Evolutionary conservation across 53 echinoderm and acorn worm species (phyloP), one percentile per base, ranked within the genome.

Genomic region (Astropecten irregularis): DNA sequence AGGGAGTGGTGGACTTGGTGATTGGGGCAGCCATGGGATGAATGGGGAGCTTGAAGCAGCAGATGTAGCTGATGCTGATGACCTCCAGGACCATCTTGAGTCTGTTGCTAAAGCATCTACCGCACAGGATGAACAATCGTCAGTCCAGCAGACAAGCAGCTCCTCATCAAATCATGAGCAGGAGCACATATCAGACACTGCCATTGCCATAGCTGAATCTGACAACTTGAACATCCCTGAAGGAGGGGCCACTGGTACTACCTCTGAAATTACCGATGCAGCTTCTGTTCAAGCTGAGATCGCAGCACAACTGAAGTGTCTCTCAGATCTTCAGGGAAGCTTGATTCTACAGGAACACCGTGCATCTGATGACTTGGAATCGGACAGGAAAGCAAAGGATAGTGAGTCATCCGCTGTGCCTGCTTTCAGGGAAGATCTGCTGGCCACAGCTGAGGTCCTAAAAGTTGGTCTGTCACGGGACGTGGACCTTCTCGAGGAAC

Each of bases 391-490:
- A 31, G 67, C 40, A 11, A 40, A 21, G 11, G 38, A 51, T 14
- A 39, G 26, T 26, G 57, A 54, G 14, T 16, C 18, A 9, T 34
- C 49, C 0, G 46, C 25, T 22, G 46, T 47, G 31, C 54, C 42
- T 6, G 6, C 42, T 6, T 73, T 74, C 35, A 87, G 39, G 20
- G 56, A 49, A 22, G 87, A 82, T 25, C 57, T 91, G 11, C 82
- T 82, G 0, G 87, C 87, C 38, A 73, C 31, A 49, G 91, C 87
- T 21, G 65, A 83, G 26, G 68, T 66, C 61, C 76, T 83, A 20
- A 70, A 72, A 22, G 81, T 81, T 8, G 72, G 58, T 49, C 69
- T 84, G 32, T 73, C 85, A 0, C 51, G 79, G 33, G 81, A 90
- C 31, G 85, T 85, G 23, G 77, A 76, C 46, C 54, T 77, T 3